Base-by-base conservation (phyloP, 2,888 invertebrate species). In the Drosophila mimetica region DNA sequence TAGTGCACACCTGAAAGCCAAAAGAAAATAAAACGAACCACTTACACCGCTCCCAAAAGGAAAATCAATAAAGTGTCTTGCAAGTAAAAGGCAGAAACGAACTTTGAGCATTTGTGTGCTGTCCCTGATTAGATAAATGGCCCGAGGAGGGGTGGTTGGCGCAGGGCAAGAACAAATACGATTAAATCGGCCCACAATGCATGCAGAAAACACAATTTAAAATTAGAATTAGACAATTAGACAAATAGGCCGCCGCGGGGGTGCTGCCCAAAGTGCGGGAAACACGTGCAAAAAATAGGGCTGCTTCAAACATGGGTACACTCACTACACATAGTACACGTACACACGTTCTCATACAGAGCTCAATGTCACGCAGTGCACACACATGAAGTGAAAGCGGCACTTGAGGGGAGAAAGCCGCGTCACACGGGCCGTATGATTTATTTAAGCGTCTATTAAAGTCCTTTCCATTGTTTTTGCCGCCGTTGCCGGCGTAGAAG, bases 361-460 rank as follows among this genome's bases (percentile, higher is more conserved):
- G 57, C 69, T 86, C 86, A 87, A 88, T 86, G 86, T 76, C 84
- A 82, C 69, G 57, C 57, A 74, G 51, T 36, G 44, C 51, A 57
- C 48, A 42, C 44, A 20, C 47, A 47, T 41, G 39, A 30, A 30
- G 1, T 9, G 16, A 16, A 51, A 20, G 51, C 44, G 39, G 18
- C 59, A 54, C 58, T 58, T 47, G 61, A 30, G 36, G 65, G 69
- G n/a, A 47, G 18, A 67, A 36, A 39, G 14, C 64, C 55, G 57
- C 57, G 82, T 71, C 53, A 47, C 60, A 76, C 86, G 70, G 83
- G 77, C 83, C 80, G 77, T 74, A 82, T 82, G 74, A 83, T 79
- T 86, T 82, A 88, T 86, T 83, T 74, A 86, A 66, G 66, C 74
- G 83, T 71, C 84, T 79, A 79, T 87, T 82, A 88, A 86, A 85